phyloP scores from a whole-genome alignment of 2,113 vertebrate species.

The Gorsachius goisagi region DNA sequence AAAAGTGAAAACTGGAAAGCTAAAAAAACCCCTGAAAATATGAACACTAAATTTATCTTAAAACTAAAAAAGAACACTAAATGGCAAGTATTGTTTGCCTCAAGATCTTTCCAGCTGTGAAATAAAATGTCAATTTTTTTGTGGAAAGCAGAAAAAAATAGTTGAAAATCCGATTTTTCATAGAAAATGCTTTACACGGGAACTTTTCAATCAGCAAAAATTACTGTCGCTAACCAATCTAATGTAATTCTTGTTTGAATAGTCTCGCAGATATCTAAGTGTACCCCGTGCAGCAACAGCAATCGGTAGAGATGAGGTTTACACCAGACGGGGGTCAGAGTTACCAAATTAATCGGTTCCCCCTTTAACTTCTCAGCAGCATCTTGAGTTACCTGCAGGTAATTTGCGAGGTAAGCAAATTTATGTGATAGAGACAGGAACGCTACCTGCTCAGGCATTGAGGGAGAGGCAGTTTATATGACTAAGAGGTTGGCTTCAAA shows the following conservation, averaged over 20 bases:
- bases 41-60: conserved; percentile 1
- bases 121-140: conserved; percentile 6
- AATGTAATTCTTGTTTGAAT: background rate
- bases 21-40: conserved; percentile 14
- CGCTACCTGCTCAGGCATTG: background rate
- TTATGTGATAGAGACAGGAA: background rate
- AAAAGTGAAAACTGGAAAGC: background rate
- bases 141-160: background rate
- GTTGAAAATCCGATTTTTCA: background rate
- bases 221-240: background rate
- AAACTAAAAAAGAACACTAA: background rate
- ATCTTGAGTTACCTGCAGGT: background rate
- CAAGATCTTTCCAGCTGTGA: conserved; percentile 39
- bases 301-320: background rate
- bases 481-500: background rate
- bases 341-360: background rate
- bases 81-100: background rate
- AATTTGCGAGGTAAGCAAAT: background rate
- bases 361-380: background rate
- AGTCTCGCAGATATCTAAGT: background rate
- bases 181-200: background rate
- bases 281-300: background rate
- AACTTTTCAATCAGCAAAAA: background rate
- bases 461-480: background rate
- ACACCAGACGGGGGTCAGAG: background rate